Conservation (phyloP, 2,113 vertebrate genomes). For the Chlorocebus sabaeus region DNA sequence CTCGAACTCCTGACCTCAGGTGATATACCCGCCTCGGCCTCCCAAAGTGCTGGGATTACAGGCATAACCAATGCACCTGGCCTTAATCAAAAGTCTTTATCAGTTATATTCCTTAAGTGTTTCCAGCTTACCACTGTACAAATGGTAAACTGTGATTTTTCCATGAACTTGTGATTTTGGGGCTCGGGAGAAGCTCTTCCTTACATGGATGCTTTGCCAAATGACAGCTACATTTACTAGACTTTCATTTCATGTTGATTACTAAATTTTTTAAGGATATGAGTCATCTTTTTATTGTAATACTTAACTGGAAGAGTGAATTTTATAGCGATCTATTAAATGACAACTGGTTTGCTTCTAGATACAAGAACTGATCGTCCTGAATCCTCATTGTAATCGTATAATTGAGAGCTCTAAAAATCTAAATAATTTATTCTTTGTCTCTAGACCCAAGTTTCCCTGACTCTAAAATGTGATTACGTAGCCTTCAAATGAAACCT, state of each 20-base stretch:
- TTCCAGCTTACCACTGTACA: background rate
- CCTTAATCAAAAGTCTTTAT: background rate
- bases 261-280: conserved; percentile 32
- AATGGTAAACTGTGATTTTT: background rate
- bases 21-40: no score
- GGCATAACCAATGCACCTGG: no score
- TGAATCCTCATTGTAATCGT: background rate
- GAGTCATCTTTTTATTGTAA: conserved; percentile 22
- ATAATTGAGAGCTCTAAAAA: background rate
- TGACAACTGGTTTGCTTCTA: background rate
- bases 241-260: conserved; percentile 47
- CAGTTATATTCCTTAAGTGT: background rate
- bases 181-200: background rate
- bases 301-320: conserved; percentile 32
- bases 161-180: background rate
- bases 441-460: background rate
- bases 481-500: background rate
- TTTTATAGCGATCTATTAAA: conserved; percentile 37
- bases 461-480: conserved; percentile 22
- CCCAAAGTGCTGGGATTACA: no score
- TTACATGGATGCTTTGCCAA: background rate
- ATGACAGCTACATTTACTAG: background rate
- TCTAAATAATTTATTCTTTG: conserved; percentile 36
- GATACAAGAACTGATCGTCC: background rate
- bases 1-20: no score